Conservation (phyloP, 1,140 invertebrate species). For the Aphaenogaster rudis region DNA sequence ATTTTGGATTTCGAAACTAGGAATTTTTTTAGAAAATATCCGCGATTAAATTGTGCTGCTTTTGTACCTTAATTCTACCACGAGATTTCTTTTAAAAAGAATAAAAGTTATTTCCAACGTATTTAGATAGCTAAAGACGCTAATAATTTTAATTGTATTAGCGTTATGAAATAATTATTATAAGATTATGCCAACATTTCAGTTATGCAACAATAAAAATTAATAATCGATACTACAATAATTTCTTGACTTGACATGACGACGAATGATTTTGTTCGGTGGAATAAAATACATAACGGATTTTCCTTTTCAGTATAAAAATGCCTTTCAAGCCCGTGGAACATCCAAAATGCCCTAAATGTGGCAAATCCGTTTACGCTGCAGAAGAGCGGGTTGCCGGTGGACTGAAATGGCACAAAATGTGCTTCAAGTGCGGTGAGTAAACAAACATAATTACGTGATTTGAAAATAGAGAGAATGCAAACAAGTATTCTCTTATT, state of each 20-base stretch:
- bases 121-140: not conserved
- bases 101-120: not conserved
- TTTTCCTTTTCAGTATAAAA: conserved; percentile 85
- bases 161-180: not conserved
- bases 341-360: conserved; percentile 99
- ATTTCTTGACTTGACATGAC: not conserved
- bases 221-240: conserved; percentile 1
- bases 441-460: conserved; percentile 72
- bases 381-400: conserved; percentile 99
- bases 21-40: not conserved
- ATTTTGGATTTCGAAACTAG: not conserved
- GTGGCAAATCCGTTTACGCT: conserved; percentile 99
- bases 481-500: conserved; percentile 16
- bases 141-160: conserved; percentile 24
- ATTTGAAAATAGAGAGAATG: not conserved
- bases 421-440: conserved; percentile 99
- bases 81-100: not conserved
- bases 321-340: conserved; percentile 99
- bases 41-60: not conserved
- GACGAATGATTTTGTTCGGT: not conserved
- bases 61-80: not conserved
- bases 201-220: not conserved
- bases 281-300: not conserved
- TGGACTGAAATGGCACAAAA: conserved; percentile 99
- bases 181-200: not conserved